Base-by-base conservation (phyloP, 2,113 vertebrate species). In the Plecotus auritus region DNA sequence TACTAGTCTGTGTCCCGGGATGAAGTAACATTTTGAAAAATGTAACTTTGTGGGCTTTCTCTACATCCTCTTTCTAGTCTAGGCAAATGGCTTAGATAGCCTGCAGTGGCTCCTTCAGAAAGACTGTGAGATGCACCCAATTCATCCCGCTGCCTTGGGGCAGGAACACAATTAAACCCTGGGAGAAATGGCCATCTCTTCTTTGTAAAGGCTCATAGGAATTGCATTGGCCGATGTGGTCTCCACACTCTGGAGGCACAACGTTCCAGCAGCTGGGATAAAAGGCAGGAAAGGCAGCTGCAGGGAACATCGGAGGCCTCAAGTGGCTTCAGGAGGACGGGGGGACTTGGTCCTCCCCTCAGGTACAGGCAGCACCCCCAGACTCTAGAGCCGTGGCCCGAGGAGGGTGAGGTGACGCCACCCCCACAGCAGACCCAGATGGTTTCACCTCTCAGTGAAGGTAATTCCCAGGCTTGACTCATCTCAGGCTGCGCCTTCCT, bases 361-460 rank as follows among this genome's bases (percentile, higher is more conserved):
- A 10, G 17, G 6, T 6, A 23, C 20, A 66, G 47, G 66, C 16
- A 30, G 26, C 70, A 59, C 47, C 42, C 0, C 13, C 35, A 54
- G 56, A 12, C 42, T 42, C 0, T 0, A 14, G n/a, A 7, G 78
- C 83, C 8, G 5, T 54, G 51, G 64, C 35, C 28, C 1, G 0
- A 8, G 17, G 13, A 26, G 70, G 14, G 61, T 2, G 8, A 45
- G 6, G 10, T 3, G 11, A 72, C 4, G 5, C 20, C 30, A 64
- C 5, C 1, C 16, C 17, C 4, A 30, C 20, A 3, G 40, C 20
- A 20, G 30, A 18, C 30, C 26, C 42, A 17, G 4, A 18, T 20
- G 9, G 45, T 35, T 67, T n/a, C 13, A 37, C 61, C 14, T 4
- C 23, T 23, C 14, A 45, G 18, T 42, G 84, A 69, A 80, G 59